Evolutionary conservation across 2,888 invertebrate species (phyloP), one percentile per base, ranked within the genome.

Genomic region (Ophion obscuratus): DNA sequence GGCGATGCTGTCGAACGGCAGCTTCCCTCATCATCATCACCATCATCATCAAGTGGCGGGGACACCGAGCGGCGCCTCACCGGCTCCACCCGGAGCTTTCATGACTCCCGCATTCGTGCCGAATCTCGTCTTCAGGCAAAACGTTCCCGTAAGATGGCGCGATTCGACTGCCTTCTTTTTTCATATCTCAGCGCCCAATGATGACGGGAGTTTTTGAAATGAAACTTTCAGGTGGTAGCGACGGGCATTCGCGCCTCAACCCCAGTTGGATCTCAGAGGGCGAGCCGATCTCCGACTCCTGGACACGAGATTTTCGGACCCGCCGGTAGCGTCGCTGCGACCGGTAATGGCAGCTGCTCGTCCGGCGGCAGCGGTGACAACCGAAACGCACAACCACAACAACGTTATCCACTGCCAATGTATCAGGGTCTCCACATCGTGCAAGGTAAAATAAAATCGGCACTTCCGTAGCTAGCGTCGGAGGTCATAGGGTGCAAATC

Each of bases 381-480:
- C 73, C 92, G 93, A 92, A 93, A 87, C 90, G 91, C 91, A 90
- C 94, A 93, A 90, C 86, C 91, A 81, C 93, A 92, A 88, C 89
- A 93, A 88, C 93, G 92, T 89, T 94, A 93, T 89, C 93, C 94
- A 93, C 92, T 94, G 92, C 93, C 94, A 93, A 92, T 94, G 92
- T 94, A 93, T 90, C 93, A 93, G 90, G 93, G 92, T 92, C 92
- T 93, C 88, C 93, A 93, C 90, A 93, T 93, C 86, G 91, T 94
- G 79, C 93, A 93, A 92, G 93, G 94, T 94, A 61, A 53, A 17
- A 53, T 53, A 53, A 5, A 53, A 53, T 53, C 11, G 53, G 53
- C 14, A 53, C 17, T 17, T 14, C 14, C 53, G 14, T 11, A 53
- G 14, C 53, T 2, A 53, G 10, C 14, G 53, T 14, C 14, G 14